Evolutionary conservation across 2,888 invertebrate genomes (phyloP), one percentile per base, ranked within the genome.

Genomic region (Buathra laborator): DNA sequence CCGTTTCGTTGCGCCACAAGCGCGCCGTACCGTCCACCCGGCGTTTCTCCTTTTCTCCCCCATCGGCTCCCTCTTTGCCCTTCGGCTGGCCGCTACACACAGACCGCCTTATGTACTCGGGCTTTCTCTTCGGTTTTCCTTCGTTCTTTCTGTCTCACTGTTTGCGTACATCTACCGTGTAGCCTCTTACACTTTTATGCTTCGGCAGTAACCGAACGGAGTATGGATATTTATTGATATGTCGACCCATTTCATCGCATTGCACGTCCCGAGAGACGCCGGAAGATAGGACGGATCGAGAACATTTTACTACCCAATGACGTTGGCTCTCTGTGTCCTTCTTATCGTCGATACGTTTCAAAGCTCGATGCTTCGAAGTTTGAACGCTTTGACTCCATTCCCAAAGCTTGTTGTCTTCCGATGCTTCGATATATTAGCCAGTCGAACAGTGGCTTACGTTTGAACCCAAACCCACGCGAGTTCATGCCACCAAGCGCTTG

Each of bases 1-100:
- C 87, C 85, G 84, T 79, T 84, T 90, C 87, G 88, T 86, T 90
- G 89, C 90, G 90, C 76, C 71, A 71, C 76, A 62, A 62, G 62
- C 62, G 62, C 62, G 32, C 64, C 70, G 32, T 62, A 51, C 59
- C 80, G 67, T 46, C 64, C 81, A 37, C 5, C 6, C 74, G 24
- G 24, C 24, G 2, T 24, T 24, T 24, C 24, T 24, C 24, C 24
- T 24, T 24, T 24, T 24, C 24, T 24, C 24, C 24, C 24, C 24
- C 24, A 24, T 24, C 48, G 53, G 24, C 24, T 66, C 70, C 37
- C 53, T 44, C 74, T 72, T 62, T 56, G 37, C 64, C 53, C 66
- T 37, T 76, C 71, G 43, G 59, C 71, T 56, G 44, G 37, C 53
- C 53, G 71, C 84, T 78, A 74, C 43, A 79, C 77, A 32, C 19